These are phyloP conservation scores for Xestia ashworthii DNA, from an alignment of 2,888 invertebrate species.

Conservation along the genomic window DNA sequence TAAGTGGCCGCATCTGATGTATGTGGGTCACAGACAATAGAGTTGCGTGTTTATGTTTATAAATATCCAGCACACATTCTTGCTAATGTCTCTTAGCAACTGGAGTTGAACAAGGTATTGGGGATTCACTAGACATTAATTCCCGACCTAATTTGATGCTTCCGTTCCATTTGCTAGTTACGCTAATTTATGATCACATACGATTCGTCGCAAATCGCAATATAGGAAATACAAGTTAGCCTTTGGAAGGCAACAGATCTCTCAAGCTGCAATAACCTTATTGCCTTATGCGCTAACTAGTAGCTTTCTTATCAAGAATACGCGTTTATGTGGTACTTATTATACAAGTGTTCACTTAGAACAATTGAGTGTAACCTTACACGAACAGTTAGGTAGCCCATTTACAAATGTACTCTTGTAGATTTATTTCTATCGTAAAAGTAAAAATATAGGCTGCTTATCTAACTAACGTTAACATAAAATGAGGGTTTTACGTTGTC, in stretches of 20 bases:
- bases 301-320: conserved; percentile 51
- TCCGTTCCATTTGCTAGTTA: conserved; percentile 37
- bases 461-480: conserved; percentile 60
- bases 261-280: conserved; percentile 36
- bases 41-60: conserved; percentile 74
- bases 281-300: conserved; percentile 23
- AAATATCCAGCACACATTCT: conserved; percentile 68
- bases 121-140: conserved; percentile 41
- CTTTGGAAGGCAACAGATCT: conserved; percentile 26
- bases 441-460: conserved; percentile 59
- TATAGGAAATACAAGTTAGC: conserved; percentile 3
- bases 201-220: neutral
- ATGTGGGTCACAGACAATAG: conserved; percentile 79
- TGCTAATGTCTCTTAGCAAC: conserved; percentile 62
- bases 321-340: conserved; percentile 33
- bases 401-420: conserved; percentile 41
- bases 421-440: conserved; percentile 60
- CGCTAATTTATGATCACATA: conserved; percentile 2
- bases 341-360: conserved; percentile 10
- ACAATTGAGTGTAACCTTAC: conserved; percentile 49
- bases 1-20: conserved; percentile 62
- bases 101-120: conserved; percentile 43
- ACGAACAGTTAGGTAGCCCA: conserved; percentile 48
- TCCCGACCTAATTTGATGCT: conserved; percentile 52
- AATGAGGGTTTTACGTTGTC: conserved; percentile 65